Base-by-base conservation (phyloP, 2,888 invertebrate genomes). In the Dasysyrphus albostriatus region DNA sequence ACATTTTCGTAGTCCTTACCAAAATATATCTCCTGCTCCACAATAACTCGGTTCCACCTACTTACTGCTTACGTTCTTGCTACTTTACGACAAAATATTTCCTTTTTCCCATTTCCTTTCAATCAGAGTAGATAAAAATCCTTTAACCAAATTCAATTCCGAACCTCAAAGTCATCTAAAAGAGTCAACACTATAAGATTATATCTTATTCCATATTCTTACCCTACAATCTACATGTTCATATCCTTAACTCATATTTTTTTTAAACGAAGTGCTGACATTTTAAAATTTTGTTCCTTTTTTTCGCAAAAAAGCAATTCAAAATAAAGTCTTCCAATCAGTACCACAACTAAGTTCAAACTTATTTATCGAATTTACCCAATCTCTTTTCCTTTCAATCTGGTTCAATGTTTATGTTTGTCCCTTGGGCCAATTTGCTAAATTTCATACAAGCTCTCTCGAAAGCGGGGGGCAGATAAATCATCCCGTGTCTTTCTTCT, bases 351-450 rank as follows among this genome's bases (percentile, higher is more conserved):
- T 7, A 34, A 49, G 34, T 49, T 70, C 51, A 49, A 73, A 67
- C 59, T 73, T 83, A 54, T 42, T 63, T 83, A 78, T 78, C 61
- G 56, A 78, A 74, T 78, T 63, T 83, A 39, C 10, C 47, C 73
- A 83, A 83, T 83, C 82, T 67, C 14, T 10, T 54, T 24, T 24
- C 19, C 37, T 69, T 56, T 49, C 63, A 39, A n/a, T 42, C 39
- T 47, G 2, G 10, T 32, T 12, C 16, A 19, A 16, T 12, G 9
- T 32, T 24, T 42, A 61, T 42, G 39, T 14, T 39, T 42, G 56
- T 32, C 39, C 58, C 75, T 47, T 29, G 12, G 7, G 69, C 70
- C 75, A 81, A 75, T 80, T 61, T 63, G 54, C n/a, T 47, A 12
- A 24, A 32, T 32, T 14, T 10, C 12, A 14, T 24, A 16, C 12